These are phyloP conservation scores for Ammodytes marinus DNA, from an alignment of 2,113 vertebrate genomes.

Conservation along the genomic window DNA sequence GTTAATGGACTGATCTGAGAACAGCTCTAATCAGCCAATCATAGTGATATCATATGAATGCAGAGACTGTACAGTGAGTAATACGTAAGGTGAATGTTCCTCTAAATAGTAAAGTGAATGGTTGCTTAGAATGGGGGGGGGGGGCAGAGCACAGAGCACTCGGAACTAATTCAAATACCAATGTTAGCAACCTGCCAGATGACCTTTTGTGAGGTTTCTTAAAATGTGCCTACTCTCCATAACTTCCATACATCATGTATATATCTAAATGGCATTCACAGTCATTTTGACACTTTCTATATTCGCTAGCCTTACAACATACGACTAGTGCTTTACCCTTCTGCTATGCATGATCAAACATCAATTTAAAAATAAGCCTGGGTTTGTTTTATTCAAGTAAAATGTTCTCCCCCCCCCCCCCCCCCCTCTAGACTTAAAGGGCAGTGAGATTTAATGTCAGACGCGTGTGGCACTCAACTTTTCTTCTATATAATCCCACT, in stretches of 20 bases:
- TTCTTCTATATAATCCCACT: neutral
- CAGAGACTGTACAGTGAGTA: neutral
- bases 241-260: neutral
- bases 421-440: constrained; percentile 19
- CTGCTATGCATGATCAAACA: constrained; percentile 8
- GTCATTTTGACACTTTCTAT: constrained; percentile 7
- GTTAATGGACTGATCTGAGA: neutral
- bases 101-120: neutral
- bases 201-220: neutral
- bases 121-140: neutral
- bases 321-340: neutral
- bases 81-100: no score
- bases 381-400: neutral
- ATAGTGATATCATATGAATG: neutral
- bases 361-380: constrained; percentile 25
- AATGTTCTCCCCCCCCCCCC: neutral
- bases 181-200: neutral
- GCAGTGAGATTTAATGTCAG: constrained; percentile 25
- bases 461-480: neutral
- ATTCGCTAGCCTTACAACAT: neutral
- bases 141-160: neutral
- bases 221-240: neutral
- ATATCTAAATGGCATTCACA: constrained; percentile 4
- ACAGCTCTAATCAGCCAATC: neutral
- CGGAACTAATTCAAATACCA: neutral